Conservation (phyloP, 2,888 invertebrate genomes). For the Amphiduros pacificus region DNA sequence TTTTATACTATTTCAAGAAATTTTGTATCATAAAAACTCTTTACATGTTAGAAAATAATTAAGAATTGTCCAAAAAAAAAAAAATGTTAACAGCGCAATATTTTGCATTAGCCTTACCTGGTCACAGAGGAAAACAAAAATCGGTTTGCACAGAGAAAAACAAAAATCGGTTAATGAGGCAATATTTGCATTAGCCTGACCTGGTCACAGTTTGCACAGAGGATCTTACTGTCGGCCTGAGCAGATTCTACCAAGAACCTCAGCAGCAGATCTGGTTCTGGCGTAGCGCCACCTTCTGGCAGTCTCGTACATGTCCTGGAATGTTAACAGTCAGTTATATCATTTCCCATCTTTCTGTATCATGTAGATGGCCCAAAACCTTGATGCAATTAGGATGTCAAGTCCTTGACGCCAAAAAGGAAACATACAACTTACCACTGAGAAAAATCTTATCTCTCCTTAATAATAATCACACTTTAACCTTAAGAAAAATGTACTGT, state of each 20-base stretch:
- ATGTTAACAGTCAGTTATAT: background rate
- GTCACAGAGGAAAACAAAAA: no score
- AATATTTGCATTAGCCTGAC: conserved; percentile 63
- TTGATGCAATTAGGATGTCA: no score
- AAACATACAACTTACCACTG: no score
- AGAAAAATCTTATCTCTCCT: no score
- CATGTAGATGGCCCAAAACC: no score
- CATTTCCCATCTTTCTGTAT: background rate
- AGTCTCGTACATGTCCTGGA: conserved; percentile 57
- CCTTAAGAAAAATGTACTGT: no score
- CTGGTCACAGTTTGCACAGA: conserved; percentile 76
- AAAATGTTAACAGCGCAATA: no score
- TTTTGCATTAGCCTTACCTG: no score
- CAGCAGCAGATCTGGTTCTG: conserved; percentile 71
- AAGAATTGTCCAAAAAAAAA: conserved; percentile 60
- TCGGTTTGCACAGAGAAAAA: no score
- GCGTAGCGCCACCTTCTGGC: conserved; percentile 67
- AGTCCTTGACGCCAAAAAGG: no score
- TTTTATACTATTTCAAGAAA: background rate
- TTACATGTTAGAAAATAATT: background rate
- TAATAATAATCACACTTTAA: no score
- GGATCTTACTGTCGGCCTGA: conserved; percentile 70
- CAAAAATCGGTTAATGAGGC: no score
- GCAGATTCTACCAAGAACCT: conserved; percentile 73
- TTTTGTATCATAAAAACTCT: background rate